phyloP scores from a whole-genome alignment of 2,888 invertebrate genomes.

The Lithophane socia region DNA sequence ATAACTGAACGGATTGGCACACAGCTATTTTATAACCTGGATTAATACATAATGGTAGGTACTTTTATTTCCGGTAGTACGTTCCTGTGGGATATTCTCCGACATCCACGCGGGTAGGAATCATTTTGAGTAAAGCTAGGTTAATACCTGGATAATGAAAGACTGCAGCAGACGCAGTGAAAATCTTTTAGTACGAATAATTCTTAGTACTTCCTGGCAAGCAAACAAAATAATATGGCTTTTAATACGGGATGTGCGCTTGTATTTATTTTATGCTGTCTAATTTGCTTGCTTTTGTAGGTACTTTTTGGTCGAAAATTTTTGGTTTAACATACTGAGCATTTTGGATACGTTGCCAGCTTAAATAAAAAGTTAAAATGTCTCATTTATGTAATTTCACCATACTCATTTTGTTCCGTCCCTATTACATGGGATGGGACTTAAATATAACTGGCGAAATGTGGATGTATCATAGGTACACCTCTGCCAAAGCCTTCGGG shows the following conservation, averaged over 20 bases:
- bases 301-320: background rate
- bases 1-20: no score
- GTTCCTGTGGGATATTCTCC: no score
- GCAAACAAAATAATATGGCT: slow-evolving; percentile 26
- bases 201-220: slow-evolving; percentile 20
- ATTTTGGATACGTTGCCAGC: background rate
- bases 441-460: background rate
- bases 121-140: slow-evolving; percentile 43
- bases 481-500: no score
- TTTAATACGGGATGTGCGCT: background rate
- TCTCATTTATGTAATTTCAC: background rate
- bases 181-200: slow-evolving; percentile 32
- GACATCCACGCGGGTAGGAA: background rate
- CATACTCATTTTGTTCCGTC: background rate
- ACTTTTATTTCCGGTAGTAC: no score
- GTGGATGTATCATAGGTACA: no score
- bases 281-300: background rate
- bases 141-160: slow-evolving; percentile 52
- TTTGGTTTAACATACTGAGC: background rate
- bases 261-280: background rate
- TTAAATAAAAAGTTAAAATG: background rate
- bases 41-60: no score
- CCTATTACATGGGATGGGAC: no score
- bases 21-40: no score
- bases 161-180: slow-evolving; percentile 24